phyloP scores from a whole-genome alignment of 2,797 vertebrate species.

The Gobionotothen gibberifrons region DNA sequence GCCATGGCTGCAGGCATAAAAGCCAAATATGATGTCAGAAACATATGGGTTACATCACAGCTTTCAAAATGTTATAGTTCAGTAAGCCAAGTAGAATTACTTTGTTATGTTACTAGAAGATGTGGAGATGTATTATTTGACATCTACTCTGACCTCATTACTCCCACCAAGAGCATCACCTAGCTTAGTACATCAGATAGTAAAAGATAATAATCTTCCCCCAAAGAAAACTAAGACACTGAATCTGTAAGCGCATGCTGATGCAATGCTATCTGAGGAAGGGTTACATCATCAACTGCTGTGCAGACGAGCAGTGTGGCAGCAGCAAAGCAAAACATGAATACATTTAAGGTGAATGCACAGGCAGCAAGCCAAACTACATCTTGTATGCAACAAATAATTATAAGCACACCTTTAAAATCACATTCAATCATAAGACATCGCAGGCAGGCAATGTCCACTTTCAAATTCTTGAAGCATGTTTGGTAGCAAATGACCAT shows the following conservation, averaged over 20 bases:
- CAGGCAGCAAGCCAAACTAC: background rate
- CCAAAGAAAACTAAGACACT: background rate
- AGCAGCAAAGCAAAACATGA: background rate
- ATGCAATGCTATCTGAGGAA: background rate
- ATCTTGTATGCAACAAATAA: background rate
- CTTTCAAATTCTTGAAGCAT: background rate
- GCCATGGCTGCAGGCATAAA: background rate
- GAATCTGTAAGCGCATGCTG: background rate
- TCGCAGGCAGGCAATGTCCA: background rate
- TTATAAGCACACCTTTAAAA: background rate
- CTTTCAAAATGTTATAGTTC: background rate
- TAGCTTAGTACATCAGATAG: background rate
- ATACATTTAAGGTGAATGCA: background rate
- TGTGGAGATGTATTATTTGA: slow-evolving; percentile 4
- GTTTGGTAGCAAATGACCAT: background rate
- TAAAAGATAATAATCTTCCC: slow-evolving; percentile 1
- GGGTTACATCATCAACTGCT: background rate
- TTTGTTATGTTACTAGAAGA: background rate
- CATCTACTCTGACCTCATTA: background rate
- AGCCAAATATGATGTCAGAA: background rate
- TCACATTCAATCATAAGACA: background rate
- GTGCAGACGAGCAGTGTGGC: background rate
- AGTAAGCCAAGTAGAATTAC: background rate
- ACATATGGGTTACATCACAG: background rate
- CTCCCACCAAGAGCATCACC: background rate